Evolutionary conservation across 2,888 invertebrate genomes (phyloP), one percentile per base, ranked within the genome.

Genomic region (Pelosia muscerda): DNA sequence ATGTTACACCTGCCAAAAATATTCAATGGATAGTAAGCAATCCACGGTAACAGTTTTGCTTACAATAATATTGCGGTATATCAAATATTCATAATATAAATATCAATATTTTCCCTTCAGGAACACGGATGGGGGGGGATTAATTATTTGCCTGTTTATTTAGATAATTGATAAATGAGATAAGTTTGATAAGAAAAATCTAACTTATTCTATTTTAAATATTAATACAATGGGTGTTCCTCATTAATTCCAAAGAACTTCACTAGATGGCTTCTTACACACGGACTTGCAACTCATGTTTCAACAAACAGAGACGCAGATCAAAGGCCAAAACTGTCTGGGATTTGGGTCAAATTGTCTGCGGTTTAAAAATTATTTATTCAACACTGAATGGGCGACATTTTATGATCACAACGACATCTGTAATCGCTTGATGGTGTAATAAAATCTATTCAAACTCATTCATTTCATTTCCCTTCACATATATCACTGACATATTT

Each of bases 401-500:
- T 60, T 60, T 60, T 49, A 60, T 42, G 22, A 22, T 13, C 34
- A 34, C 25, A 57, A 26, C 28, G 25, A 31, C 53, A 62, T 23
- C 23, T 59, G 59, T 59, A 61, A 61, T 61, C 54, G 55, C 22
- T 31, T 22, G 38, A 56, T 25, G 13, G 23, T 2, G 31, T n/a
- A 64, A 42, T n/a, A 53, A 57, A 31, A 26, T 59, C 15, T 55
- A 31, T 38, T 60, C 13, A 38, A 55, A 54, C 28, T 28, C 15
- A 63, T 26, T 13, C 10, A 49, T 38, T 54, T 61, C 26, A 23
- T 10, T 19, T n/a, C 23, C 28, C 19, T 25, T 55, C 25, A 28
- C 60, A 66, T n/a, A 62, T 42, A 25, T 42, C 61, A 55, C 11
- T 4, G n/a, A 8, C 13, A 2, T 55, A 56, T 66, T 66, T 66